These are phyloP conservation scores for Enteromius viviparus DNA, from an alignment of 2,797 vertebrate genomes.

Conservation along the genomic window DNA sequence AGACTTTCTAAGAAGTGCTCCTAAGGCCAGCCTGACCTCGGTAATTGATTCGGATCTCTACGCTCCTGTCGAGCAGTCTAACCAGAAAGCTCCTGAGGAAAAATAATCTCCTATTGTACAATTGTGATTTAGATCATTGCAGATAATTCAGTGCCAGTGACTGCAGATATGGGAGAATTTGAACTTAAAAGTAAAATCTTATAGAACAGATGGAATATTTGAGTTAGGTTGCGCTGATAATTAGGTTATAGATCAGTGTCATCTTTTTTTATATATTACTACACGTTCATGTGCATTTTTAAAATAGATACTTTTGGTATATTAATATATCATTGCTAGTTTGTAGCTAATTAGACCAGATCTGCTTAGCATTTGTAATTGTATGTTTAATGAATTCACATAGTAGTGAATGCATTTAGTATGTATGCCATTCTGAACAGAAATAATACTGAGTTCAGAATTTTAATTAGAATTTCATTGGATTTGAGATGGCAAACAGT, in stretches of 20 bases:
- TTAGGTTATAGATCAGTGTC: background rate
- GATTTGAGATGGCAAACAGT: background rate
- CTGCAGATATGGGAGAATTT: conserved; percentile 41
- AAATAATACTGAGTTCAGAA: background rate
- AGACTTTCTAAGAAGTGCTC: conserved; percentile 86
- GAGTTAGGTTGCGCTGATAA: background rate
- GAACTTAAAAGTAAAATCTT: conserved; percentile 45
- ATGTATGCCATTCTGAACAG: background rate
- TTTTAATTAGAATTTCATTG: background rate
- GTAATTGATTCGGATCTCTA: conserved; percentile 92
- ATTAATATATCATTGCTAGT: background rate
- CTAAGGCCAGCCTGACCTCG: conserved; percentile 87
- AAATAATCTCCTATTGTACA: conserved; percentile 62
- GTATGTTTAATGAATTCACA: background rate
- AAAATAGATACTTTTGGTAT: background rate
- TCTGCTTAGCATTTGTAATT: background rate
- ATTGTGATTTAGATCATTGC: conserved; percentile 69
- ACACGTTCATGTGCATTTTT: background rate
- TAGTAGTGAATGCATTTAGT: too few relatives aligned
- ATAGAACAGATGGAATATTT: conserved; percentile 50
- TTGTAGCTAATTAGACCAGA: background rate
- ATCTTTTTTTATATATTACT: background rate
- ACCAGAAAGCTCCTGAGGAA: conserved; percentile 87
- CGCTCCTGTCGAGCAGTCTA: conserved; percentile 81
- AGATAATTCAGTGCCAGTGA: conserved; percentile 53